A percentile compares a stretch with the other conserved stretches of the same genome.
phyloP scores from a whole-genome alignment of 1,140 invertebrate species.

The Proctacanthus coquilletti region DNA sequence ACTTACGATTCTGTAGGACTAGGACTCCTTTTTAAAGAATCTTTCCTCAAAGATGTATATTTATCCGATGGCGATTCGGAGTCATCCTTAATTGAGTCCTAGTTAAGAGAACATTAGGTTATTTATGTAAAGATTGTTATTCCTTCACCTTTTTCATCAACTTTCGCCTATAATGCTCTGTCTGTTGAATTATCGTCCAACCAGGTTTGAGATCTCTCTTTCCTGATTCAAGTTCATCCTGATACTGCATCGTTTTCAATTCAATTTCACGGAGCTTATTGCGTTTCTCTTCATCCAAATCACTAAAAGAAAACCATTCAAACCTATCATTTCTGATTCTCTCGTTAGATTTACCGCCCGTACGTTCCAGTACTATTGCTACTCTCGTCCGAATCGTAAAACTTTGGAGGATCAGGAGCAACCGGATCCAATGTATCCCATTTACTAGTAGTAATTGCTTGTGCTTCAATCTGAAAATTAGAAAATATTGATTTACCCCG shows the following conservation, averaged over 20 bases:
- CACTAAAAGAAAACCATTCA: slow-evolving; percentile 21
- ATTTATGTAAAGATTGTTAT: not conserved
- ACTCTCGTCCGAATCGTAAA: slow-evolving; percentile 19
- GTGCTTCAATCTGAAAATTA: slow-evolving; percentile 46
- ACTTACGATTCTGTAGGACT: slow-evolving; percentile 1
- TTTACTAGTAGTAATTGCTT: slow-evolving; percentile 78
- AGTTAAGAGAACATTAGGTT: not conserved
- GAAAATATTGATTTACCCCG: too few species aligned
- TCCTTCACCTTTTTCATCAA: slow-evolving; percentile 67
- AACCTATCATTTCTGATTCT: not conserved
- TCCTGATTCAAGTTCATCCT: slow-evolving; percentile 88
- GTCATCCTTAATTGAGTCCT: not conserved
- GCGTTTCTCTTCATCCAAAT: slow-evolving; percentile 57
- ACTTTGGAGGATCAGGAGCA: slow-evolving; percentile 18
- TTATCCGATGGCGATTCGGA: not conserved
- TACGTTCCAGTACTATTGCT: slow-evolving; percentile 15
- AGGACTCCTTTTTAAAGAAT: not conserved
- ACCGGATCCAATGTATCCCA: slow-evolving; percentile 50
- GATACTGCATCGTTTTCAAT: slow-evolving; percentile 86
- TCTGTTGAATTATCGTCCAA: slow-evolving; percentile 65
- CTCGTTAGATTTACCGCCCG: too few species aligned
- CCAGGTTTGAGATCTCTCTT: slow-evolving; percentile 57
- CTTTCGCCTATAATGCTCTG: slow-evolving; percentile 83
- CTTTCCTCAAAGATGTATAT: not conserved
- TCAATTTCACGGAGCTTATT: slow-evolving; percentile 83